Conservation (phyloP, 1,140 invertebrate species). For the Harpegnathos saltator region DNA sequence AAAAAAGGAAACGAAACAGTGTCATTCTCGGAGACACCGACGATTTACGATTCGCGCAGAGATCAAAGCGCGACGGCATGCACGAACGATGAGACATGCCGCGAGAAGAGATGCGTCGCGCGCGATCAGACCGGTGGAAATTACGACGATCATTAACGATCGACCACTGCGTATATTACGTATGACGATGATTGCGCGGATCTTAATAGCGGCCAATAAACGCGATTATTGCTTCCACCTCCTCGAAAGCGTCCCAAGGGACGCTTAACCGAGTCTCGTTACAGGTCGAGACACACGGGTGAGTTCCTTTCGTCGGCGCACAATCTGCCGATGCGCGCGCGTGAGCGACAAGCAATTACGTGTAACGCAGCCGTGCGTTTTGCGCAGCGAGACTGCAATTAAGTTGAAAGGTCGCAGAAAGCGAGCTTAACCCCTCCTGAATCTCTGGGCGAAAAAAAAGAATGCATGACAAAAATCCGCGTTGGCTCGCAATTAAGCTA, state of each 20-base stretch:
- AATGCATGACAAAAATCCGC: background rate
- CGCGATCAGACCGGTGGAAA: background rate
- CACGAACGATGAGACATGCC: background rate
- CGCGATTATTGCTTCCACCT: slow-evolving; percentile 21
- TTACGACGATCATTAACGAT: slow-evolving; percentile 25
- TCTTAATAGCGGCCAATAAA: slow-evolving; percentile 31
- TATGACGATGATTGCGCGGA: slow-evolving; percentile 1
- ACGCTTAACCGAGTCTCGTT: slow-evolving; percentile 32
- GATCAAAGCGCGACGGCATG: background rate
- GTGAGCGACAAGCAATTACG: slow-evolving; percentile 5
- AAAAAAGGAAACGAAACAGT: no score
- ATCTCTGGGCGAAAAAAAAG: background rate
- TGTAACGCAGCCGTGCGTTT: slow-evolving; percentile 16
- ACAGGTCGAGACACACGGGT: background rate
- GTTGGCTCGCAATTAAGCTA: slow-evolving; percentile 9
- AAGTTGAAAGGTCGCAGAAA: slow-evolving; percentile 21
- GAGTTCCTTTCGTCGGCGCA: background rate
- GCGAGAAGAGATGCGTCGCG: no score
- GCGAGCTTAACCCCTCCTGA: slow-evolving; percentile 9
- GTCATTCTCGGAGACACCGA: no score
- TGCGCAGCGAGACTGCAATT: slow-evolving; percentile 9
- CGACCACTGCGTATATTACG: background rate
- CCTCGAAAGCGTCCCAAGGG: slow-evolving; percentile 3
- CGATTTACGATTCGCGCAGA: no score
- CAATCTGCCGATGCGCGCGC: background rate